These are phyloP conservation scores for Panagrolaimus sp. DNA, from an alignment of 1,140 invertebrate genomes.

Conservation along the genomic window DNA sequence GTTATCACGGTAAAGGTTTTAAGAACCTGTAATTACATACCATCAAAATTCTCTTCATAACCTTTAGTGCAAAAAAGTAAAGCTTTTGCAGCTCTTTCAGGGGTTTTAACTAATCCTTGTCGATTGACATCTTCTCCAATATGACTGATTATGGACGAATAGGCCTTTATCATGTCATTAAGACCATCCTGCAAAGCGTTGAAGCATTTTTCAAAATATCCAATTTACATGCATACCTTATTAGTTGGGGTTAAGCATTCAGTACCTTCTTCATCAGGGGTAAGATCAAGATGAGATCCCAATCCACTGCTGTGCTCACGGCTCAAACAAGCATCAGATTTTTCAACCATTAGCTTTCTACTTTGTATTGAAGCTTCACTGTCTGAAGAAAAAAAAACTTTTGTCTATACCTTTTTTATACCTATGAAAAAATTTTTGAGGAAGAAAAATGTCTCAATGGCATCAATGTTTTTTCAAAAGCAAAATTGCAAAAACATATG, in stretches of 20 bases:
- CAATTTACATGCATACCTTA: not conserved
- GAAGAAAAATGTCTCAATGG: not conserved
- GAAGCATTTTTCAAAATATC: not conserved
- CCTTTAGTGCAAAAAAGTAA: conserved; percentile 99
- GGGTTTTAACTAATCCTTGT: conserved; percentile 89
- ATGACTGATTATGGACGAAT: conserved; percentile 52
- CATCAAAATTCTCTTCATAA: conserved; percentile 90
- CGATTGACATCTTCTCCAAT: conserved; percentile 87
- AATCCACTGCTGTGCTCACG: conserved; percentile 11
- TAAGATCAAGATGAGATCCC: not conserved
- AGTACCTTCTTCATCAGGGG: too few species aligned
- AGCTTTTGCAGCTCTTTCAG: conserved; percentile 92
- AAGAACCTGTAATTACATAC: conserved; percentile 62
- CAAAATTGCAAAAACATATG: conserved; percentile 6
- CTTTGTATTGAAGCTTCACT: not conserved
- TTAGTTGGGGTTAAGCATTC: not conserved
- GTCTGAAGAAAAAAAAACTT: not conserved
- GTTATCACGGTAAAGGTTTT: conserved; percentile 1
- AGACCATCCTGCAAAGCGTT: not conserved
- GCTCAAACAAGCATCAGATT: not conserved
- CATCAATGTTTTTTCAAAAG: not conserved
- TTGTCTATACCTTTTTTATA: too few species aligned
- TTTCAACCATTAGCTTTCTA: conserved; percentile 7
- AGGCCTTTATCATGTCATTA: conserved; percentile 45
- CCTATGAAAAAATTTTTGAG: too few species aligned